phyloP scores from a whole-genome alignment of 2,797 vertebrate genomes.

The Hyperoplus immaculatus region DNA sequence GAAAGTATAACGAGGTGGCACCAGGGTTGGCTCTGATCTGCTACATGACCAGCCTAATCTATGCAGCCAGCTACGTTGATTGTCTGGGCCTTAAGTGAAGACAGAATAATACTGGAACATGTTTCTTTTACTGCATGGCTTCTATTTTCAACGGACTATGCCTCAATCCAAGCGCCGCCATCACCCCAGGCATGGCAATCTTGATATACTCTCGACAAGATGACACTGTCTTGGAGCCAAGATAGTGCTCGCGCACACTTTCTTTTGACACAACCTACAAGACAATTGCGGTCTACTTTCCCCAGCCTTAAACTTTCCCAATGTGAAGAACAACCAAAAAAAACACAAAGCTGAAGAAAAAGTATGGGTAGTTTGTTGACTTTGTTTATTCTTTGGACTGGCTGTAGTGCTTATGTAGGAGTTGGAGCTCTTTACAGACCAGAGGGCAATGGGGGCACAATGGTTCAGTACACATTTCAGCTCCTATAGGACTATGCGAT shows the following conservation, averaged over 20 bases:
- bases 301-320: background rate
- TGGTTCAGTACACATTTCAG: conserved; percentile 2
- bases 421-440: conserved; percentile 2
- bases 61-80: background rate
- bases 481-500: background rate
- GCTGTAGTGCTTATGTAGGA: conserved; percentile 5
- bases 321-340: conserved; percentile 16
- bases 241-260: background rate
- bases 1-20: conserved; percentile 8
- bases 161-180: conserved; percentile 9
- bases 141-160: conserved; percentile 8
- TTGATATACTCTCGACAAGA: background rate
- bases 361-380: background rate
- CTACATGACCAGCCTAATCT: background rate
- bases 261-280: background rate
- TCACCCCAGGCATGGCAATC: conserved; percentile 1
- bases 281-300: background rate
- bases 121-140: conserved; percentile 28
- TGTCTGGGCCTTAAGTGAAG: conserved; percentile 22
- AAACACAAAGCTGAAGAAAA: conserved; percentile 2
- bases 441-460: background rate
- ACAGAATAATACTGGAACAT: conserved; percentile 4
- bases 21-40: conserved; percentile 1
- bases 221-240: background rate
- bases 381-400: conserved; percentile 11